phyloP scores from a whole-genome alignment of 2,888 invertebrate genomes.

The Tuberolachnus salignus region DNA sequence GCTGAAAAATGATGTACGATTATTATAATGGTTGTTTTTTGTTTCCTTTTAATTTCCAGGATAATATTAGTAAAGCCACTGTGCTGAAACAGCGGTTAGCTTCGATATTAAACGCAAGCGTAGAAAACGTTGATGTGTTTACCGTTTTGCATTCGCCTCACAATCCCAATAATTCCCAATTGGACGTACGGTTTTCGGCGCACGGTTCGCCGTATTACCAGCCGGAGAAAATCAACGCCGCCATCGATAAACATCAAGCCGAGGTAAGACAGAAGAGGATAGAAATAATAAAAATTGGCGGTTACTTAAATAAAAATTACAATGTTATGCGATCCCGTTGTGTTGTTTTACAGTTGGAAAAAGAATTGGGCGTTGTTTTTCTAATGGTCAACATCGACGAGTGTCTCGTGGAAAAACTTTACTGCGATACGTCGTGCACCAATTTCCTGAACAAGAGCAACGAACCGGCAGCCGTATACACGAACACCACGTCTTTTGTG shows the following conservation, averaged over 20 bases:
- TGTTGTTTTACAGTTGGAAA: slow-evolving; percentile 50
- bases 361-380: slow-evolving; percentile 71
- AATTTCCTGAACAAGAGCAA: slow-evolving; percentile 77
- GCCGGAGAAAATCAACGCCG: slow-evolving; percentile 84
- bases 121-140: slow-evolving; percentile 89
- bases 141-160: slow-evolving; percentile 78
- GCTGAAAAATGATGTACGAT: neutral
- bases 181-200: slow-evolving; percentile 90
- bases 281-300: too few relatives aligned
- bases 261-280: slow-evolving; percentile 67
- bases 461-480: slow-evolving; percentile 82
- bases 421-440: slow-evolving; percentile 76
- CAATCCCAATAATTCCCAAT: slow-evolving; percentile 65
- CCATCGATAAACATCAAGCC: slow-evolving; percentile 75
- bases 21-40: slow-evolving; percentile 1
- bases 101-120: slow-evolving; percentile 75
- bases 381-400: slow-evolving; percentile 91
- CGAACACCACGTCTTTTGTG: slow-evolving; percentile 92
- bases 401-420: slow-evolving; percentile 77
- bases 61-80: slow-evolving; percentile 76
- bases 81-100: slow-evolving; percentile 71
- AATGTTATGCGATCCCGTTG: neutral
- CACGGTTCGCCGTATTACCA: slow-evolving; percentile 94
- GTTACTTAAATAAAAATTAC: neutral
- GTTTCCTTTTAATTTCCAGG: slow-evolving; percentile 59